Evolutionary conservation across 1,140 invertebrate species (phyloP), one percentile per base, ranked within the genome.

Genomic region (Apis dorsata): DNA sequence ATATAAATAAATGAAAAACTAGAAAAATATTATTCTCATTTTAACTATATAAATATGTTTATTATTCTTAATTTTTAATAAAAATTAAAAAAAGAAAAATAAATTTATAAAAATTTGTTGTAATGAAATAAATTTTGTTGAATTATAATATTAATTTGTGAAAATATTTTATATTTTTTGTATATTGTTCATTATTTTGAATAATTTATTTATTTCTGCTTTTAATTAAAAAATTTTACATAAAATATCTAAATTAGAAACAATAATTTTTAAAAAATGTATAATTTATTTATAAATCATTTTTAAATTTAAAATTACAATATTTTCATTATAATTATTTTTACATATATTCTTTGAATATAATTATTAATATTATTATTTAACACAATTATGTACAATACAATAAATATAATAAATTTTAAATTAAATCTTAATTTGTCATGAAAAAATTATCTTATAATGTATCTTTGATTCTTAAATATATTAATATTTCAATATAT

Each of bases 241-340:
- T 53, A 5, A 34, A 13, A 9, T 1, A 59, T 19, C 0, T 12
- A 49, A 63, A 63, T 73, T 21, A 13, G 17, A 34, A 7, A 11
- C 1, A 2, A 2, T 28, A 44, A 19, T 74, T 75, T 74, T 75
- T 15, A 8, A 53, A 83, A 78, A 78, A 49, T 5, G 55, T 24
- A 69, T 78, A 66, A 65, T 83, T 72, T 79, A 81, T 81, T 81
- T 62, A 68, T 59, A 74, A 69, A 81, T 15, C 21, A 21, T 59
- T n/a, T 24, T 70, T 59, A 49, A 62, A 70, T 12, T 15, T 59
- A n/a, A 53, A 59, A 60, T 76, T 76, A 66, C 62, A 69, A 44
- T 57, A 17, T 4, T 17, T 76, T 44, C 1, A 19, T 28, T 53
- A 28, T 12, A 72, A 72, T 68, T 73, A 73, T 28, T 24, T 34